Base-by-base conservation (phyloP, 2,888 invertebrate species). In the Lepidonotus clava region DNA sequence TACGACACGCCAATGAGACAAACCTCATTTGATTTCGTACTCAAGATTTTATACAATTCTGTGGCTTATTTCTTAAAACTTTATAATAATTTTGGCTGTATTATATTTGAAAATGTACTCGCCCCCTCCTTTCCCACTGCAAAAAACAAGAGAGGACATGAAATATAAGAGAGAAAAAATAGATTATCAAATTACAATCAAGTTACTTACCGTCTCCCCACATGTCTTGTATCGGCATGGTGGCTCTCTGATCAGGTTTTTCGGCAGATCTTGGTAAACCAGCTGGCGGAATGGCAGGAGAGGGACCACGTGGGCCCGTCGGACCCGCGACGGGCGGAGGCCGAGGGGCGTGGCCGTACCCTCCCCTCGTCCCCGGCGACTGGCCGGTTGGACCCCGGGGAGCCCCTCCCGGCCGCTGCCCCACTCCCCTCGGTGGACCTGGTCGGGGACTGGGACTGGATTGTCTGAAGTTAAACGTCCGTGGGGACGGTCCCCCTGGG, bases 191-290 rank as follows among this genome's bases (percentile, higher is more conserved):
- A n/a, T n/a, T n/a, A n/a, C n/a, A n/a, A n/a, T n/a, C n/a, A n/a
- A n/a, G 21, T 40, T n/a, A 80, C 80, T 46, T 28, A 80, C 80
- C 80, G n/a, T 80, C 80, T 21, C 28, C 80, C 80, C 80, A 80
- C 21, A 80, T 1, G 80, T 80, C 80, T 8, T 46, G 80, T 46
- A 28, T 36, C 5, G n/a, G 6, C 46, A n/a, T 80, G 80, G 46
- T 46, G 28, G 51, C 28, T 46, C 21, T 32, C 28, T 1, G 80
- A 11, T 11, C 11, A 41, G 6, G 80, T 46, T 76, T 51, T 51
- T 51, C 21, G 51, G 14, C 21, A 21, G 14, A 11, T 21, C 14
- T 51, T 11, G n/a, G n/a, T n/a, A n/a, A n/a, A n/a, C n/a, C n/a
- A n/a, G n/a, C n/a, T n/a, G n/a, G n/a, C n/a, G n/a, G 51, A 11